Percentiles rank a stretch among this genome's conserved stretches.
phyloP scores from a whole-genome alignment of 1,140 invertebrate species.

The Pollicipes pollicipes region DNA sequence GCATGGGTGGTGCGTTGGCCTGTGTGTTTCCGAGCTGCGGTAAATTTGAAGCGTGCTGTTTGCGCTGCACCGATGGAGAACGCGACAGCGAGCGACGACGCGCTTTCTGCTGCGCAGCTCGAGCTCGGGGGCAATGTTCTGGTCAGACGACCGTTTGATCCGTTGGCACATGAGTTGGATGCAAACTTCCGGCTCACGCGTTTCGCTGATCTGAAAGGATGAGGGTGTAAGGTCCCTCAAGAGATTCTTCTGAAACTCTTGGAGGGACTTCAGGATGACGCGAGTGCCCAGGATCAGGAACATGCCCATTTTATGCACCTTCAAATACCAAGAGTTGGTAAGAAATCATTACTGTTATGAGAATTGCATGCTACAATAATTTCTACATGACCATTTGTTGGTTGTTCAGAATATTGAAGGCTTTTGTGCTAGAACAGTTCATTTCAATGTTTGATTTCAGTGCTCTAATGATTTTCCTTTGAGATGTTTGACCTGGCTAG shows the following conservation, averaged over 20 bases:
- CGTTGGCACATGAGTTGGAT: constrained; percentile 84
- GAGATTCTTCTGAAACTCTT: constrained; percentile 88
- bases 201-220: constrained; percentile 94
- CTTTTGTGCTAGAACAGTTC: too few species aligned
- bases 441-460: too few species aligned
- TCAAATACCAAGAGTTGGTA: constrained; percentile 67
- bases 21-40: neutral
- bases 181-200: constrained; percentile 83
- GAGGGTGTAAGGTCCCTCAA: constrained; percentile 98
- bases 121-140: constrained; percentile 60
- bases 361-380: too few species aligned
- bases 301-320: constrained; percentile 69
- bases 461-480: too few species aligned
- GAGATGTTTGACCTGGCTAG: too few species aligned
- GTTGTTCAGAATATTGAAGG: too few species aligned
- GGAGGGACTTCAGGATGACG: constrained; percentile 80
- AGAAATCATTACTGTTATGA: too few species aligned
- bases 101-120: constrained; percentile 44
- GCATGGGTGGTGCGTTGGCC: neutral
- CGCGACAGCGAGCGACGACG: constrained; percentile 13
- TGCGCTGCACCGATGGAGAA: constrained; percentile 5
- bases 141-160: constrained; percentile 81
- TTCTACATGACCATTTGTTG: too few species aligned
- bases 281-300: constrained; percentile 56
- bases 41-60: constrained; percentile 1